Evolutionary conservation across 1,140 invertebrate species (phyloP), one percentile per base, ranked within the genome.

Genomic region (Pectinophora gossypiella): DNA sequence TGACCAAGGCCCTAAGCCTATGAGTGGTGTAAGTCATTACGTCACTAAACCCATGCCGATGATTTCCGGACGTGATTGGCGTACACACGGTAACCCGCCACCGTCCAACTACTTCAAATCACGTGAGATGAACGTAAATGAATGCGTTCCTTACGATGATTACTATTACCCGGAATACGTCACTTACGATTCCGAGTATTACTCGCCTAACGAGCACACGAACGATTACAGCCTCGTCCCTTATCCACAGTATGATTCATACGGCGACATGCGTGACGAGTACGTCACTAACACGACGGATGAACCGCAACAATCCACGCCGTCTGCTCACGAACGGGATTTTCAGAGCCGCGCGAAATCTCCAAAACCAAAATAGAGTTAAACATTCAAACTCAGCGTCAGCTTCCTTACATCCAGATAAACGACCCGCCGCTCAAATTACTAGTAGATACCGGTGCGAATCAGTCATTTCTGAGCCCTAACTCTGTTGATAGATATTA

Each of bases 381-480:
- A 35, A 42, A 45, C 36, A 23, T 53, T 7, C 42, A 53, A 27
- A 15, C 12, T 15, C 27, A 45, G 40, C 18, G 32, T 1, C 47
- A 44, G 19, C 18, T 42, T 3, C 49, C 42, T 2, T 51, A 51
- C n/a, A 51, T 43, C n/a, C 36, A 51, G 43, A 43, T 44, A 43
- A 16, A 21, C 16, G n/a, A 51, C 21, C 42, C 49, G 15, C 21
- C 36, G 4, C 13, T 43, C 6, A 51, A 51, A 42, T 23, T 44
- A 1, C 32, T 48, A 2, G 19, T 48, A 19, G 47, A 48, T 19
- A 48, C 47, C 1, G 47, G 49, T 19, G 49, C 36, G 12, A 42
- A 51, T 32, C 10, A 51, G 16, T 51, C 42, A 19, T 43, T 51
- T 19, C 7, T 44, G 6, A 48, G 19, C 19, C 47, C 47, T 9